phyloP scores from a whole-genome alignment of 1,140 invertebrate genomes.

The Ostrea edulis region DNA sequence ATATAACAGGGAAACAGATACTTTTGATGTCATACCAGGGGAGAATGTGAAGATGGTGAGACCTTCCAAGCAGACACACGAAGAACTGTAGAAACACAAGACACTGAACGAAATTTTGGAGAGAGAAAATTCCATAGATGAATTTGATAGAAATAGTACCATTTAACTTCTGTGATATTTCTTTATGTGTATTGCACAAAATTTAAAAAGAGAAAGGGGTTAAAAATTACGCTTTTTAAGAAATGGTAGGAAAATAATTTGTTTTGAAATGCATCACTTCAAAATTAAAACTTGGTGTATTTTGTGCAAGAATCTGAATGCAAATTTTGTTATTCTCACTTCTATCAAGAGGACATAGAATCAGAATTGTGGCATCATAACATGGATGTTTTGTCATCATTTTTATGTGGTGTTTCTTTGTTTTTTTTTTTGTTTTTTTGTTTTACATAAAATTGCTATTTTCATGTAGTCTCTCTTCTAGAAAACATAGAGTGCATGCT shows the following conservation, averaged over 20 bases:
- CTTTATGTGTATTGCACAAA: neutral
- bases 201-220: neutral
- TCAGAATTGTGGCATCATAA: too few species aligned
- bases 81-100: neutral
- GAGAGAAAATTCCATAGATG: neutral
- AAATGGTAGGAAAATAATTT: neutral
- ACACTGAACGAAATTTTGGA: neutral
- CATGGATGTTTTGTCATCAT: too few species aligned
- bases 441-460: too few species aligned
- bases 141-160: neutral
- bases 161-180: neutral
- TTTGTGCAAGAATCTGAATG: too few species aligned
- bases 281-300: too few species aligned
- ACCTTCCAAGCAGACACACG: neutral
- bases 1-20: slow-evolving; percentile 22
- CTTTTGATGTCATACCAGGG: slow-evolving; percentile 35
- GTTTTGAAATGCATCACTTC: too few species aligned
- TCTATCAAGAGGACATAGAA: too few species aligned
- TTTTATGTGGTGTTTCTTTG: too few species aligned
- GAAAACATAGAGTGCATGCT: too few species aligned
- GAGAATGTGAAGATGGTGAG: slow-evolving; percentile 13
- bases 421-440: too few species aligned
- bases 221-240: neutral
- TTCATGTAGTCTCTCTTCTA: too few species aligned
- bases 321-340: too few species aligned